Base-by-base conservation (phyloP, 1,140 invertebrate genomes). In the Harpegnathos saltator region DNA sequence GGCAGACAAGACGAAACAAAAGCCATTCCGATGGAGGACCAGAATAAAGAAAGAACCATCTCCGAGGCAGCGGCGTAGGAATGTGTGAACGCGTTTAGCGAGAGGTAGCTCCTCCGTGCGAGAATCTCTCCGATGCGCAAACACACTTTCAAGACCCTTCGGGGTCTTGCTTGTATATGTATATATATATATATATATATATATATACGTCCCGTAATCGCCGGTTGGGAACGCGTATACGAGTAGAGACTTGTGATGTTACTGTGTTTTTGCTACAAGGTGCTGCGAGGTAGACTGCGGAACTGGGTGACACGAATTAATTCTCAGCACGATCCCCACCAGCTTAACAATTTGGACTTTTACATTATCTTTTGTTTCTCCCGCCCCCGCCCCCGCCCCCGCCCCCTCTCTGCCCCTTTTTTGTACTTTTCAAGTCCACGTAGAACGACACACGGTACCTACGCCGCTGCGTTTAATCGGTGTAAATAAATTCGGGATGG, bases 271-370 rank as follows among this genome's bases (percentile, higher is more conserved):
- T 56, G 52, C 22, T 58, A 44, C 38, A 48, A 38, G 48, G 66
- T 61, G 15, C 38, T 44, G 52, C 38, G 26, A 26, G 33, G 29
- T 75, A 75, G 22, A 3, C 15, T 81, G 26, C 26, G 78, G 38
- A 86, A 89, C 83, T 80, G 85, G 87, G 75, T 82, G 85, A 88
- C 86, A 81, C 65, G 52, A 89, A 80, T 80, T 80, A 80, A 80
- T 80, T 80, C n/a, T n/a, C 24, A 69, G 75, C 75, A 80, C 75
- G 12, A 58, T 44, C n/a, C 52, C 33, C 14, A 17, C 17, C 65
- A 58, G 66, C 24, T 80, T 80, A 44, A 69, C 17, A 14, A 24
- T 71, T 50, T 56, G 54, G 7, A 19, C 26, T 56, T 69, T 68
- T 44, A 54, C 15, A n/a, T 54, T 44, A 33, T 58, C 22, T 69